These are phyloP conservation scores for Nomia melanderi DNA, from an alignment of 1,140 invertebrate species.

Conservation along the genomic window DNA sequence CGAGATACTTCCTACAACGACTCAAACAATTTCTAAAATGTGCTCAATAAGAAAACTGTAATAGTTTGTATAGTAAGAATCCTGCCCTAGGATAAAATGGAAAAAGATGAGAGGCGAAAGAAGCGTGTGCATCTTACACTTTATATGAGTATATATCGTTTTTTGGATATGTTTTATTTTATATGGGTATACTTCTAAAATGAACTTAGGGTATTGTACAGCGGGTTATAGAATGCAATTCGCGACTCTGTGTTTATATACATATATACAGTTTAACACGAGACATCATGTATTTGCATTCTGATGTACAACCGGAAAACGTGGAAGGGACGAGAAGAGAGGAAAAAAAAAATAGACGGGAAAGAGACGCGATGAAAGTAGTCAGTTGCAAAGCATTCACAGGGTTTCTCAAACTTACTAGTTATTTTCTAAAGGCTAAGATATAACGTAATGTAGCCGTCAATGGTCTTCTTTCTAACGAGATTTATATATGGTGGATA, in stretches of 20 bases:
- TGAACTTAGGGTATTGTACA: conserved; percentile 63
- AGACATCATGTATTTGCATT: conserved; percentile 60
- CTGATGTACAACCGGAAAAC: conserved; percentile 51
- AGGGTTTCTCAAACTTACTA: conserved; percentile 66
- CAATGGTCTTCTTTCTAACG: conserved; percentile 62
- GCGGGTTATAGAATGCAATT: conserved; percentile 43
- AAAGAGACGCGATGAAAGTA: conserved; percentile 59
- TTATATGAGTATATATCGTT: conserved; percentile 73
- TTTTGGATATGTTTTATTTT: conserved; percentile 75
- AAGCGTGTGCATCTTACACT: conserved; percentile 71
- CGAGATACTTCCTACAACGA: conserved; percentile 78
- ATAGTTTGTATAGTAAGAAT: conserved; percentile 76
- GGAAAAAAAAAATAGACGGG: neutral
- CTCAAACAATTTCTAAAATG: conserved; percentile 79
- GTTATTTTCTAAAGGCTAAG: conserved; percentile 66
- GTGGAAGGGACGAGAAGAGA: neutral
- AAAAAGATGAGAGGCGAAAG: neutral
- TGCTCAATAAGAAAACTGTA: conserved; percentile 77
- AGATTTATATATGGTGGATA: conserved; percentile 53
- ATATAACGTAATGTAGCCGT: conserved; percentile 57
- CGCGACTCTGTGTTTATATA: conserved; percentile 51
- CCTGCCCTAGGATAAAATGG: conserved; percentile 70
- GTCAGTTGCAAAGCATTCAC: conserved; percentile 64
- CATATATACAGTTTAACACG: conserved; percentile 35
- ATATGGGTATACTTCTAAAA: conserved; percentile 71